Percentiles rank a stretch among this genome's conserved stretches.
Conservation (phyloP, 2,797 vertebrate genomes). For the Onychomys leucogaster region DNA sequence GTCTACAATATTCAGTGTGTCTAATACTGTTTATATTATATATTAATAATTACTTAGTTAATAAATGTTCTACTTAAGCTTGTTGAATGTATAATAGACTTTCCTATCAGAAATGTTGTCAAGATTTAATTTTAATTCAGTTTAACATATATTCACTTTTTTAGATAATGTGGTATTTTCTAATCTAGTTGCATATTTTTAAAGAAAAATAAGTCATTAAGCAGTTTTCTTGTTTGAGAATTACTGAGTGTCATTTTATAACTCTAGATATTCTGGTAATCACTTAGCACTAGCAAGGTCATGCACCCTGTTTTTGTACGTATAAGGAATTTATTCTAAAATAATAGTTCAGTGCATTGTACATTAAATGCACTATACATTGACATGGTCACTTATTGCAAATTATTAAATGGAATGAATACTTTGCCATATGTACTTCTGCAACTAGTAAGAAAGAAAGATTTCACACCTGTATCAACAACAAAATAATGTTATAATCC, state of each 20-base stretch:
- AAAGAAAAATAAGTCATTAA: not conserved
- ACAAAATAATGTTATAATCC: not conserved
- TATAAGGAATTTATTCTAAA: not conserved
- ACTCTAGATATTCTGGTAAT: not conserved
- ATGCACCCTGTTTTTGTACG: not conserved
- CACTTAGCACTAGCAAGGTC: fast-evolving
- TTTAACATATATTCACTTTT: not conserved
- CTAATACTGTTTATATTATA: not conserved
- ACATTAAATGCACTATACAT: not conserved
- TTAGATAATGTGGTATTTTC: not conserved
- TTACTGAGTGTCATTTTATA: not conserved
- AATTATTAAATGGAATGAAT: not conserved
- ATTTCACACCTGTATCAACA: not conserved
- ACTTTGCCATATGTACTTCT: not conserved
- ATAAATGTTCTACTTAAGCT: not conserved
- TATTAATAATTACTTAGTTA: not conserved
- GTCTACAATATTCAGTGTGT: not conserved
- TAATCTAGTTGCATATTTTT: not conserved
- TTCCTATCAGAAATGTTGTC: not conserved
- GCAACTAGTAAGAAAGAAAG: not conserved
- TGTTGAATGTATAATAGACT: not conserved
- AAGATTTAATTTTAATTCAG: not conserved
- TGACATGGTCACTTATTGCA: not conserved
- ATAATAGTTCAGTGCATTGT: not conserved
- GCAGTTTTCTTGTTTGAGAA: too few relatives aligned